A percentile compares a stretch with the other conserved stretches of the same genome.
Conservation (phyloP, 2,113 vertebrate genomes). For the Lontra canadensis region DNA sequence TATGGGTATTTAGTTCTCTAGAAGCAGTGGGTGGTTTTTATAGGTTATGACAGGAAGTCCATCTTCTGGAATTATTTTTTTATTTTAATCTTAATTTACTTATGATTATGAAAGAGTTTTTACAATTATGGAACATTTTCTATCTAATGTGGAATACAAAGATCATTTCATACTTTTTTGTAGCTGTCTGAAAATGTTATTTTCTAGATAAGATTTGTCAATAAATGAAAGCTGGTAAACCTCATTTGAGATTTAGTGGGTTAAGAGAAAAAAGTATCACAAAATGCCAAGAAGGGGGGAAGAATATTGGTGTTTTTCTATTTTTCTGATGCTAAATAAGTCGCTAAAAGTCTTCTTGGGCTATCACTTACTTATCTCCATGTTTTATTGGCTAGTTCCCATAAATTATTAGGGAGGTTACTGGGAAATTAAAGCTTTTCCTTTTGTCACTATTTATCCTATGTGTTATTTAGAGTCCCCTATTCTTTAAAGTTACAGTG, state of each 20-base stretch:
- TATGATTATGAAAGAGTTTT: background rate
- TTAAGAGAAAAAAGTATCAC: background rate
- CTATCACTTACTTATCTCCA: background rate
- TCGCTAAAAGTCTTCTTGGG: background rate
- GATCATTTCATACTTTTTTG: background rate
- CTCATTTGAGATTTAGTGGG: background rate
- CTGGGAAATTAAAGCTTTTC: conserved; percentile 17
- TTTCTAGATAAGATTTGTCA: conserved; percentile 22
- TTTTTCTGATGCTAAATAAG: background rate
- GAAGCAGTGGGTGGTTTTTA: background rate
- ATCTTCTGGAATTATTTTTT: background rate
- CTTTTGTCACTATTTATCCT: background rate
- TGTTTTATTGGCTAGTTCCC: background rate
- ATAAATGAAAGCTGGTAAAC: background rate
- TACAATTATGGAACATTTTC: background rate
- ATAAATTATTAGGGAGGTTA: background rate
- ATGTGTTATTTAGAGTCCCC: background rate
- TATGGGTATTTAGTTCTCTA: conserved; percentile 1
- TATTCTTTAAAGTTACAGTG: background rate
- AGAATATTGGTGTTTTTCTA: background rate
- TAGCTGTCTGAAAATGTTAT: background rate
- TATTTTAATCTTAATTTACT: background rate
- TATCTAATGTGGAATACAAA: background rate
- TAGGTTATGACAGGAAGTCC: background rate
- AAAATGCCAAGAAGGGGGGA: background rate